Evolutionary conservation across 2,888 invertebrate genomes (phyloP).

Genomic region (Acronicta psi): DNA sequence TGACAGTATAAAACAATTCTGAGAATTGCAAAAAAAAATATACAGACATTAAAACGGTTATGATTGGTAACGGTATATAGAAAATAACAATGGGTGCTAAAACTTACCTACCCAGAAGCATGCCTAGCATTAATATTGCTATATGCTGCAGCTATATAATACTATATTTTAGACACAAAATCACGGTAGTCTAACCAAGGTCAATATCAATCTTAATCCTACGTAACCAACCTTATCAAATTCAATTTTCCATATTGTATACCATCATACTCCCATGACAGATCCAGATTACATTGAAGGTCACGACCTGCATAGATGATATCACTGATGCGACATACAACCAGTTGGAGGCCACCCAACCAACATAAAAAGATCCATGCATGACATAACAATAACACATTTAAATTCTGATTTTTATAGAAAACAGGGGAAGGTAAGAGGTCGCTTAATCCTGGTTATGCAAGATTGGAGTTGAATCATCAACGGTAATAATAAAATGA

Average conservation of each 20-base stretch:
- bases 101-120: constrained; percentile 18
- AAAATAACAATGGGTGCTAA: constrained; percentile 42
- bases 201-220: constrained; percentile 42
- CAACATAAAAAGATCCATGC: constrained; percentile 58
- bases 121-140: constrained; percentile 15
- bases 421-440: constrained; percentile 55
- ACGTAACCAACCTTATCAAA: constrained; percentile 67
- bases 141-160: background rate
- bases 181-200: constrained; percentile 25
- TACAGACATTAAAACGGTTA: constrained; percentile 26
- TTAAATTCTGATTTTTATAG: constrained; percentile 26
- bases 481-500: constrained; percentile 68
- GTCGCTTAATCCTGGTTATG: constrained; percentile 61
- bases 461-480: constrained; percentile 70
- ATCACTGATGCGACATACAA: constrained; percentile 64
- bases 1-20: constrained; percentile 18
- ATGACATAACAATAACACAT: constrained; percentile 30
- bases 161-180: constrained; percentile 10
- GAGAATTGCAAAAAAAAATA: constrained; percentile 30
- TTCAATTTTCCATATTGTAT: constrained; percentile 59
- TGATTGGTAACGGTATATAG: constrained; percentile 27
- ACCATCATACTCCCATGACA: constrained; percentile 64
- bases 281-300: constrained; percentile 77
- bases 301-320: constrained; percentile 76
- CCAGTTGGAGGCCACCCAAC: constrained; percentile 64